Percentiles rank a stretch among this genome's conserved stretches.
Evolutionary conservation across 1,140 invertebrate species (phyloP).

Genomic region (Dermatophagoides farinae): DNA sequence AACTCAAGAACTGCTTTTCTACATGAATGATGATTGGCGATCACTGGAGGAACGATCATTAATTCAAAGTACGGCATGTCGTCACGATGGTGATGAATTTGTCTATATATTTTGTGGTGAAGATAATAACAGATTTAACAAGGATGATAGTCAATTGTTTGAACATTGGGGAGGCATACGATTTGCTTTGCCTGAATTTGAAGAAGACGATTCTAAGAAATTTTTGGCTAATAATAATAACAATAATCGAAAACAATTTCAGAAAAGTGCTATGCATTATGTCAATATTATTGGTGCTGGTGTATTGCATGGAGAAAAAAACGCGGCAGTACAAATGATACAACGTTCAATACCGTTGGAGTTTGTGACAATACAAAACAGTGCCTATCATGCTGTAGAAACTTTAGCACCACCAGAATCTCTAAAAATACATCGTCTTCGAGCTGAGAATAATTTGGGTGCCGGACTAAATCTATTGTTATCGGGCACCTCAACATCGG

Average conservation of each 20-base stretch:
- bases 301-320: conserved; percentile 82
- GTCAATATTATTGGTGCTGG: conserved; percentile 84
- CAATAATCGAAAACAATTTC: not conserved
- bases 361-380: conserved; percentile 56
- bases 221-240: not conserved
- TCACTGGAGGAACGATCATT: not conserved
- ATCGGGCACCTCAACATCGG: conserved; percentile 65
- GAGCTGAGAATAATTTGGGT: conserved; percentile 61
- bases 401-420: conserved; percentile 65
- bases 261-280: conserved; percentile 36
- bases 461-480: conserved; percentile 70
- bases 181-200: conserved; percentile 70
- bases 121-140: conserved; percentile 41
- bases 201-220: conserved; percentile 57
- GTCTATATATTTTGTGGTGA: conserved; percentile 81
- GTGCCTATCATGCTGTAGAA: conserved; percentile 77
- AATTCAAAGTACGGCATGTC: conserved; percentile 50
- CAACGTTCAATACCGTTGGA: conserved; percentile 22
- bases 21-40: conserved; percentile 1
- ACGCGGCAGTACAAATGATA: conserved; percentile 69
- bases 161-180: conserved; percentile 92
- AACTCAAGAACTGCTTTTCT: conserved; percentile 1
- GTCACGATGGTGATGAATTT: conserved; percentile 60
- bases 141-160: conserved; percentile 9
- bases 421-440: conserved; percentile 32